These are phyloP conservation scores for Eutrigla gurnardus DNA, from an alignment of 2,797 vertebrate genomes.

Conservation along the genomic window DNA sequence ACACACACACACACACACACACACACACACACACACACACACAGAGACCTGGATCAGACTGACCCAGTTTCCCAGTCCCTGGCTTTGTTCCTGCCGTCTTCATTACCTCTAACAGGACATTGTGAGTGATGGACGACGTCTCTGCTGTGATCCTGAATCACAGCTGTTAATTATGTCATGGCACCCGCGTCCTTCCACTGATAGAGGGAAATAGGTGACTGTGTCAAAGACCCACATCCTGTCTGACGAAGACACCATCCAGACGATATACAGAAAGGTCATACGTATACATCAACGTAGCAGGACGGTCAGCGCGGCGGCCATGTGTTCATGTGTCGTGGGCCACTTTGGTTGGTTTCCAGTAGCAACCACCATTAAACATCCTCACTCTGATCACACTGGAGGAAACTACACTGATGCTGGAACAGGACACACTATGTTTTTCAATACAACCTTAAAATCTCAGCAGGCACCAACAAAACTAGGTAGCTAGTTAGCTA, in stretches of 20 bases:
- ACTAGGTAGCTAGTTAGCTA: too few species aligned
- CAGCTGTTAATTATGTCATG: constrained; percentile 45
- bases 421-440: too few species aligned
- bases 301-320: too few species aligned
- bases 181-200: constrained; percentile 19
- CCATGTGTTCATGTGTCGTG: too few species aligned
- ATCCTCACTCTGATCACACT: too few species aligned
- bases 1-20: constrained; percentile 9
- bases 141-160: constrained; percentile 18
- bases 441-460: too few species aligned
- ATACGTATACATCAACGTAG: too few species aligned
- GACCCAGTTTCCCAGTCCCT: constrained; percentile 58
- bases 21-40: constrained; percentile 9
- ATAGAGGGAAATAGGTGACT: constrained; percentile 38
- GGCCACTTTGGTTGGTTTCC: too few species aligned
- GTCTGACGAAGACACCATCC: background rate
- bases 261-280: too few species aligned
- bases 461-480: too few species aligned
- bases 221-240: constrained; percentile 37
- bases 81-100: background rate
- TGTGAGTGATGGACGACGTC: background rate
- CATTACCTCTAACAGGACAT: constrained; percentile 14
- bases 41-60: constrained; percentile 8
- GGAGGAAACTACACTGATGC: too few species aligned
- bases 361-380: too few species aligned